Evolutionary conservation across 2,888 invertebrate genomes (phyloP), one percentile per base, ranked within the genome.

Genomic region (Polydesmus complanatus): DNA sequence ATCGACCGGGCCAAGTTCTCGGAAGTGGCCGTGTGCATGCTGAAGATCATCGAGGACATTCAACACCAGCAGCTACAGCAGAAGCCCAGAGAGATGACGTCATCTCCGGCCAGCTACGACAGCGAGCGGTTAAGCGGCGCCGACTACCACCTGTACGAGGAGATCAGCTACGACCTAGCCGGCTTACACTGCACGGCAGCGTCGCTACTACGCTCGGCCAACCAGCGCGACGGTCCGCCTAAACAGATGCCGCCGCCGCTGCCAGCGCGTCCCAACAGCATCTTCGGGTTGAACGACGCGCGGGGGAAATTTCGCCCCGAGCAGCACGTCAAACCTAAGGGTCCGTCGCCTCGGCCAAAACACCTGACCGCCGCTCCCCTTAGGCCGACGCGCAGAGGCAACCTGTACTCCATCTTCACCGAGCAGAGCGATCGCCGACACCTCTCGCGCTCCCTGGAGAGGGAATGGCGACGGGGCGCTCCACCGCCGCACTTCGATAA

Each of bases 91-190:
- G 37, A 37, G 14, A 37, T 37, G 5, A 37, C 37, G 14, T 56
- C 58, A 27, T 54, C 58, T 21, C 58, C 59, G 55, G 60, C 22
- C 54, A 56, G 37, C 54, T 47, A 60, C 51, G 48, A 55, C 56
- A 49, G n/a, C 27, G 2, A 61, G 56, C 5, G 63, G 59, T 51
- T 62, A 55, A 18, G 47, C 61, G 47, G 65, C 2, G 66, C 66
- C 3, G 71, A 71, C 22, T 70, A 71, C 60, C 71, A 71, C 61
- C 67, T 71, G 2, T 71, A 71, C 58, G 71, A 71, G 59, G 71
- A 71, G 63, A 70, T 71, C 19, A 64, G 68, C 54, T 71, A 71
- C 62, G 70, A 70, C 56, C 51, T 66, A 19, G 25, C 47, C 14
- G 21, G 21, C 8, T 21, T 19, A 11, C n/a, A n/a, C n/a, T n/a